These are phyloP conservation scores for Apodemia zela DNA, from an alignment of 2,888 invertebrate species.

Conservation along the genomic window DNA sequence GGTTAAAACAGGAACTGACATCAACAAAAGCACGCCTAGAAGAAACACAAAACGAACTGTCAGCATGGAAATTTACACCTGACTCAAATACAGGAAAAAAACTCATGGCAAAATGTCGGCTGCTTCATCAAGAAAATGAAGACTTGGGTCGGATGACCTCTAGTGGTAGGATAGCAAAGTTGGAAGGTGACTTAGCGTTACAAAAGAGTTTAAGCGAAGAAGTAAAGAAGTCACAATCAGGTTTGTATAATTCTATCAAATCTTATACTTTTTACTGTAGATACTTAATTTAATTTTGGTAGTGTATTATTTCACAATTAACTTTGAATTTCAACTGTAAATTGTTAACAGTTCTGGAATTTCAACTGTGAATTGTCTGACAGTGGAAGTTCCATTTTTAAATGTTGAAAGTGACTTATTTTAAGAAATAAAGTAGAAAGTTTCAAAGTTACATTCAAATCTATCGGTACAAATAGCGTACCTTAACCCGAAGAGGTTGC, in stretches of 20 bases:
- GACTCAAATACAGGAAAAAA: constrained; percentile 99
- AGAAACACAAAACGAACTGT: constrained; percentile 97
- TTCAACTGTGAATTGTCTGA: too few species aligned
- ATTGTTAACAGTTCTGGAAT: too few species aligned
- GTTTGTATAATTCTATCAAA: constrained; percentile 64
- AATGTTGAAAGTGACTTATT: too few species aligned
- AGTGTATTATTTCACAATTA: too few species aligned
- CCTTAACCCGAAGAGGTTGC: too few species aligned
- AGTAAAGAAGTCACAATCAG: constrained; percentile 97
- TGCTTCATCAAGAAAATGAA: constrained; percentile 97
- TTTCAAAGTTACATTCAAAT: too few species aligned
- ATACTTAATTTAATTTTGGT: too few species aligned
- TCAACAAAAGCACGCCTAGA: constrained; percentile 94
- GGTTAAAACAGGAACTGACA: constrained; percentile 93
- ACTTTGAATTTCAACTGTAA: too few species aligned
- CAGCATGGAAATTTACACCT: constrained; percentile 99
- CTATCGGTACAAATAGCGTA: too few species aligned
- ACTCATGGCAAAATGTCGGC: constrained; percentile 97
- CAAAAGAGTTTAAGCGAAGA: constrained; percentile 98
- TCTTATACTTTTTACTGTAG: too few species aligned
- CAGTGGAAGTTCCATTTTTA: too few species aligned
- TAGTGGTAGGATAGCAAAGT: constrained; percentile 95
- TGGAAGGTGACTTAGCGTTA: constrained; percentile 96
- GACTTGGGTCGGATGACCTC: constrained; percentile 97
- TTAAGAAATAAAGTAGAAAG: too few species aligned